Base-by-base conservation (phyloP, 1,140 invertebrate genomes). In the Archivesica marissinica region DNA sequence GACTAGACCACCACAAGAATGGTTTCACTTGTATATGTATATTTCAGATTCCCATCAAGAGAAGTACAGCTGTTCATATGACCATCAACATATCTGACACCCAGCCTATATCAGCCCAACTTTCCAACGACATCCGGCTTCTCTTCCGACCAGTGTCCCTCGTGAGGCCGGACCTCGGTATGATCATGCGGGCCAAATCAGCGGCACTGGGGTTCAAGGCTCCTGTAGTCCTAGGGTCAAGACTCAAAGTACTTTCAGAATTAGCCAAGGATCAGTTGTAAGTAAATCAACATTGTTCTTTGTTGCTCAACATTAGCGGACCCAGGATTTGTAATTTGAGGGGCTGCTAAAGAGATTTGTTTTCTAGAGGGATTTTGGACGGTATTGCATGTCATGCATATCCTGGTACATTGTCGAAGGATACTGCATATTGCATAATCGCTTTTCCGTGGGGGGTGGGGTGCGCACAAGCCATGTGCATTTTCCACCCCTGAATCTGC, bases 241-340 rank as follows among this genome's bases (percentile, higher is more conserved):
- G 93, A 68, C 88, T 94, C 4, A 93, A 93, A 75, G 89, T 93
- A 35, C 79, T 94, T 11, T 77, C 88, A 20, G 91, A 94, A 59
- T 87, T 94, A 30, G 92, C 92, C 39, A 91, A 89, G 66, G 92
- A 93, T 87, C 90, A 93, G 41, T 86, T 94, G 93, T 94, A 89
- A 92, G 93, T 90, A 52, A n/a, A n/a, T 20, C 3, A n/a, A 23
- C 17, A n/a, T 47, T 47, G 41, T 17, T 47, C 17, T 47, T 9
- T 9, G 17, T 17, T 47, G 41, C 17, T 47, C 41, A 47, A 47
- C 17, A 47, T 47, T 47, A 17, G 7, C 41, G 7, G 41, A 47
- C 17, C n/a, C n/a, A n/a, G n/a, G n/a, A n/a, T n/a, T n/a, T n/a
- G n/a, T n/a, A n/a, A n/a, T n/a, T n/a, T n/a, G n/a, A n/a, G n/a